A percentile compares a stretch with the other conserved stretches of the same genome.
Evolutionary conservation across 2,797 vertebrate species (phyloP).

Genomic region (Acrossocheilus wenchowensis): DNA sequence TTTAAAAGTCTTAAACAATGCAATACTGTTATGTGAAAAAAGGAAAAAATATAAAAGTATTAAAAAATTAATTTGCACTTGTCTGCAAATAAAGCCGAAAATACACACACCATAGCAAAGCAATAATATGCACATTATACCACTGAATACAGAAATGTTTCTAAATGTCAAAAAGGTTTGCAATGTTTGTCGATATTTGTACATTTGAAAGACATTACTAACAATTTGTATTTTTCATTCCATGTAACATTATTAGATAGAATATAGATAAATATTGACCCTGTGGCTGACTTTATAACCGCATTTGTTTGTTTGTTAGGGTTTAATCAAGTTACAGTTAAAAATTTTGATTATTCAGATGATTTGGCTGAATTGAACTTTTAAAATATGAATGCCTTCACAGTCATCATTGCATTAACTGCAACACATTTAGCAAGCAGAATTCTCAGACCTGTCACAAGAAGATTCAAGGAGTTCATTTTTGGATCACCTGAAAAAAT

Average conservation of each 20-base stretch:
- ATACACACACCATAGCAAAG: background rate
- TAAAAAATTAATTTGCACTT: background rate
- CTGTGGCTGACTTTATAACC: background rate
- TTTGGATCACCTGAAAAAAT: conserved; percentile 57
- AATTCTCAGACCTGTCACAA: conserved; percentile 67
- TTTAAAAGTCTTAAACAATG: background rate
- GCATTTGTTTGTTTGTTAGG: background rate
- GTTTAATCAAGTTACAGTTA: background rate
- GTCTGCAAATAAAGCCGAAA: background rate
- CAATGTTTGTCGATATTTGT: background rate
- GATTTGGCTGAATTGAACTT: background rate
- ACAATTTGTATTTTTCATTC: background rate
- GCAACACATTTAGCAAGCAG: conserved; percentile 70
- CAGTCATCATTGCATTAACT: conserved; percentile 70
- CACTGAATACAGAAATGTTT: background rate
- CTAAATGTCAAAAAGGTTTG: background rate
- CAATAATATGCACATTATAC: background rate
- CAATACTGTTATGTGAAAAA: background rate
- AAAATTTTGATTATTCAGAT: background rate
- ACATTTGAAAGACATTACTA: background rate
- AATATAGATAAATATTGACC: background rate
- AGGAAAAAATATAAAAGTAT: background rate
- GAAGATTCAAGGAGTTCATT: conserved; percentile 63
- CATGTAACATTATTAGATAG: background rate
- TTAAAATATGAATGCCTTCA: conserved; percentile 66